Percentiles rank a stretch among this genome's conserved stretches.
These are phyloP conservation scores for Melanerpes formicivorus DNA, from an alignment of 2,113 vertebrate genomes.

Conservation along the genomic window DNA sequence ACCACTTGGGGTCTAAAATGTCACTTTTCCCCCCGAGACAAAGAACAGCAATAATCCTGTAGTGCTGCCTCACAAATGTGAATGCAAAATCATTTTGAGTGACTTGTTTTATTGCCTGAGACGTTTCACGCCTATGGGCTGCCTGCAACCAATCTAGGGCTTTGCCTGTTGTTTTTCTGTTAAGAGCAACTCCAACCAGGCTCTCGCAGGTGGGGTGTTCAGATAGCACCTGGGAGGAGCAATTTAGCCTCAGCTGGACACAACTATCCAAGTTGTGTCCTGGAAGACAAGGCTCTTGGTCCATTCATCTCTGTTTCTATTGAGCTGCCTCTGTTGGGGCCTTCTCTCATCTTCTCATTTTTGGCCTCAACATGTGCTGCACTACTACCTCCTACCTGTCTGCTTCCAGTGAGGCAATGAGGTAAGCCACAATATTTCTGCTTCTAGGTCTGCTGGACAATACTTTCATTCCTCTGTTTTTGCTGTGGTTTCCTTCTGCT, in stretches of 20 bases:
- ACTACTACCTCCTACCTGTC: background rate
- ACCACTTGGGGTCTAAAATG: accelerated
- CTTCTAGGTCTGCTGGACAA: background rate
- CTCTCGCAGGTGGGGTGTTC: background rate
- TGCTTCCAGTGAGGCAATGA: background rate
- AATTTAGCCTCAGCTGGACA: background rate
- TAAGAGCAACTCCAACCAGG: background rate
- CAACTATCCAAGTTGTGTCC: background rate
- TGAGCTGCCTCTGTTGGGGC: background rate
- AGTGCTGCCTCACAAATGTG: background rate
- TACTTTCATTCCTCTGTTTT: background rate
- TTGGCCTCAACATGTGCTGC: background rate
- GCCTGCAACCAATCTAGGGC: background rate
- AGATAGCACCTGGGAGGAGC: background rate
- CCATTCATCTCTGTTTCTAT: background rate
- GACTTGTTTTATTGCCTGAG: background rate
- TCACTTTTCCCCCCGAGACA: background rate
- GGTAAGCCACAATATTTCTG: background rate
- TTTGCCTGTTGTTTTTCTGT: background rate
- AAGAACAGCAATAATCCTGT: background rate
- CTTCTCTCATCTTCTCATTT: background rate
- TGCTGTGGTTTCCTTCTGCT: background rate
- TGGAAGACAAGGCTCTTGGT: background rate
- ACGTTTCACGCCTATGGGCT: background rate
- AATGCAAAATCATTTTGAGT: background rate